A percentile compares a stretch with the other conserved stretches of the same genome.
Conservation (phyloP, 2,888 invertebrate species). For the Hartigia nigra region DNA sequence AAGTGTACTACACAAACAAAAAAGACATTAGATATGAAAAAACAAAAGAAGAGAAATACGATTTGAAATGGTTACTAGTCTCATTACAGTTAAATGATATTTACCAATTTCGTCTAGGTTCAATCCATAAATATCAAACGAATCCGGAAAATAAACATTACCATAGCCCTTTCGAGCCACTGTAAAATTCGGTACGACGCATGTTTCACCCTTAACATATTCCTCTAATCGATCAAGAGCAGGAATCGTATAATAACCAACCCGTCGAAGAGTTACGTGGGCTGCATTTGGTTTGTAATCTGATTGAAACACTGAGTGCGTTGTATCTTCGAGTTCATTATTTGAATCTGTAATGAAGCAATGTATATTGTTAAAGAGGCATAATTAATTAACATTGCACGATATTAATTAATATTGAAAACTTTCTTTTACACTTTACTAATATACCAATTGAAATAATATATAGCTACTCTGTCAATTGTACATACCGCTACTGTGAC, state of each 20-base stretch:
- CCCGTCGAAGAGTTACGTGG: conserved; percentile 80
- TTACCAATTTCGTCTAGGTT: conserved; percentile 88
- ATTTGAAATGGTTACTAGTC: not conserved
- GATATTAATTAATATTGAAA: no score
- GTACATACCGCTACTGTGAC: conserved; percentile 12
- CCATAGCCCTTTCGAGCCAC: conserved; percentile 92
- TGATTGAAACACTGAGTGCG: conserved; percentile 35
- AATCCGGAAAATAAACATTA: conserved; percentile 86
- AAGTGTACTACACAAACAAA: conserved; percentile 78
- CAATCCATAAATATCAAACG: conserved; percentile 85
- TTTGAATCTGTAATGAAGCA: conserved; percentile 37
- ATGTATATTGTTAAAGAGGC: not conserved
- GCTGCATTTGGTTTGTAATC: conserved; percentile 73
- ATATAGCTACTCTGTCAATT: no score
- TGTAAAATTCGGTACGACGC: conserved; percentile 87
- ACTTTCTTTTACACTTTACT: no score
- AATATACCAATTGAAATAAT: no score
- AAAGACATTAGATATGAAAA: conserved; percentile 19
- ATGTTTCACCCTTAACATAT: conserved; percentile 78
- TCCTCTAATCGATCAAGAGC: conserved; percentile 81
- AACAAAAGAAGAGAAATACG: conserved; percentile 13
- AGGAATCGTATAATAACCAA: conserved; percentile 93
- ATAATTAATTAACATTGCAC: no score
- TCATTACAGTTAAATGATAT: conserved; percentile 29
- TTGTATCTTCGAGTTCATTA: conserved; percentile 47